These are phyloP conservation scores for Echiichthys vipera DNA, from an alignment of 2,797 vertebrate genomes.

Conservation along the genomic window DNA sequence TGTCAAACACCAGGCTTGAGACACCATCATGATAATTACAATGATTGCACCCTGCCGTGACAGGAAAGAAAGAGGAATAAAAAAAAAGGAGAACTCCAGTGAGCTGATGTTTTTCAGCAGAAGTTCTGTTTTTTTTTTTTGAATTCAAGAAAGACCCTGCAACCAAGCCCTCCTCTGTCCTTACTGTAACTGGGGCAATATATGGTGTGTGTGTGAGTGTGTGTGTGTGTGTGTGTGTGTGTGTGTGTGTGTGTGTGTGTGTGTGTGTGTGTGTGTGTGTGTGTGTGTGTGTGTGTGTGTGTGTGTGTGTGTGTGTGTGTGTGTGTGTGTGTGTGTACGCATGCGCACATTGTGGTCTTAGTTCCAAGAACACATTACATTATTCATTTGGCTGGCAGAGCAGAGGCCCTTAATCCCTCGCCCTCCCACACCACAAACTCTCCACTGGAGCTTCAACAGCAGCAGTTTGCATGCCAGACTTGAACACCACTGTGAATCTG, in stretches of 20 bases:
- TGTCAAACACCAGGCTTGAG: constrained; percentile 66
- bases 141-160: constrained; percentile 30
- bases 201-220: constrained; percentile 44
- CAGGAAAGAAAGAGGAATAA: neutral
- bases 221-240: no score
- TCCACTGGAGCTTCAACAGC: constrained; percentile 58
- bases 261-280: no score
- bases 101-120: constrained; percentile 29
- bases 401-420: constrained; percentile 76
- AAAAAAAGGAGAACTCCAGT: constrained; percentile 20
- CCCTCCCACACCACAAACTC: constrained; percentile 72
- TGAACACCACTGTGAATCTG: constrained; percentile 58
- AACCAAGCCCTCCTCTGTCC: constrained; percentile 50
- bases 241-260: no score
- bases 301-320: constrained; percentile 48
- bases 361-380: constrained; percentile 83
- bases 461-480: constrained; percentile 74
- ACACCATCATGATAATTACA: constrained; percentile 49
- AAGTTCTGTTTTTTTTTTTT: constrained; percentile 41
- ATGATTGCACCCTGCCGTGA: constrained; percentile 5
- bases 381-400: constrained; percentile 83
- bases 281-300: no score
- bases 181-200: constrained; percentile 75
- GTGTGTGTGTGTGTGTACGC: constrained; percentile 45
- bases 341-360: constrained; percentile 73